Base-by-base conservation (phyloP, 2,113 vertebrate genomes). In the Rhynchopsitta pachyrhyncha region DNA sequence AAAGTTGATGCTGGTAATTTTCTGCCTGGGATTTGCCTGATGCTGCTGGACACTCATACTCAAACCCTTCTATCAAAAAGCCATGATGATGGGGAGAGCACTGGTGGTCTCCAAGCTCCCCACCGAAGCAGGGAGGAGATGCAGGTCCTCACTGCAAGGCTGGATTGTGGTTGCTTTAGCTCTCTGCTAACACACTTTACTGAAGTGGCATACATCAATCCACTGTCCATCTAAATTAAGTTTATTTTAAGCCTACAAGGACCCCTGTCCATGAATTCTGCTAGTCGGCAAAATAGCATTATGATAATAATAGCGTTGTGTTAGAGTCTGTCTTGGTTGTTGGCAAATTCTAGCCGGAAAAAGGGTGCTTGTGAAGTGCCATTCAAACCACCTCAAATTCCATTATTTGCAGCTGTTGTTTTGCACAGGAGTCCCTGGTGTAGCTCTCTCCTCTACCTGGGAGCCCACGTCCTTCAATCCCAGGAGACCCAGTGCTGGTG, bases 401-500 rank as follows among this genome's bases (percentile, higher is more conserved):
- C 29, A 22, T 29, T 18, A 0, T 19, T 24, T 17, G 18, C 3
- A 52, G 18, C 31, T 7, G 37, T 7, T 37, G 47, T 83, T 70
- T 44, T 53, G 28, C 13, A 17, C 47, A 44, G 55, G 37, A 27
- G 25, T 66, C 12, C 49, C n/a, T 2, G 4, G 25, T 0, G 1
- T 67, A 52, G 29, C 20, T 63, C n/a, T 63, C n/a, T 70, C 16
- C 75, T 33, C 5, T 63, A 4, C 42, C 25, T 24, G 47, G 47
- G 31, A 73, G 1, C 10, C 27, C 41, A 23, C 25, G 2, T 20
- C 42, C 73, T 68, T 37, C 47, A 39, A 6, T 25, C 33, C 41
- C 37, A 6, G 59, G 25, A 14, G 7, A 9, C 5, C 9, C 5
- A 1, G 41, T 41, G n/a, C 5, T 13, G 1, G 42, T 44, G 64